Base-by-base conservation (phyloP, 64 coral and sea anemone genomes). In the Montipora efflorescens region DNA sequence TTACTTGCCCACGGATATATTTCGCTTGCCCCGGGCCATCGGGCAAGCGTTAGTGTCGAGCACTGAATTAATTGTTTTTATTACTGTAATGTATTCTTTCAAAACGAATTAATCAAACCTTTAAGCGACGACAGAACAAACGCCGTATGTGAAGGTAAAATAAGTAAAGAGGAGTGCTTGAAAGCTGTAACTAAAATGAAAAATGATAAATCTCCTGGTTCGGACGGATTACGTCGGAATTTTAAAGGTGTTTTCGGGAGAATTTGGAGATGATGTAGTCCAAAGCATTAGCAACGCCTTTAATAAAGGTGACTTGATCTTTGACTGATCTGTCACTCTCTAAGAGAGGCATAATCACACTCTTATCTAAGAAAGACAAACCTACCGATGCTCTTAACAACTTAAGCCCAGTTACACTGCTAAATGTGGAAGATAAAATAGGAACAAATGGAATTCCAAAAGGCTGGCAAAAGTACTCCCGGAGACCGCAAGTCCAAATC, bases 391-490 rank as follows among this genome's bases (percentile, higher is more conserved):
- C 15, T 13, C 12, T 92, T 10, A 61, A 83, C 57, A 75, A 92
- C 20, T 92, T 80, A 49, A 28, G 80, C 36, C 67, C 90, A 10
- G 64, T 85, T 7, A 48, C 89, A 2, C 44, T 91, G 4, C 52
- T 91, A 10, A 91, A 91, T 14, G 25, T 47, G 16, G 89, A 91
- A 13, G 81, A 81, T 59, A 91, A 91, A 81, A 81, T 91, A 45
- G 78, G 62, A 69, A n/a, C 79, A 2, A 92, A 92, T 22, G 67
- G 22, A 4, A 25, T 92, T 28, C 64, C 90, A 82, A 70, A 12
- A 64, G 79, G 51, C 14, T 92, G 11, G 74, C 71, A 53, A 58
- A 23, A 57, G 28, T 84, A 11, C 55, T 92, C 53, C 91, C 50
- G 43, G 36, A 44, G 2, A 46, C 87, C 78, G 25, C 22, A 57